phyloP scores from a whole-genome alignment of 2,797 vertebrate species.

The Scolopax rusticola region DNA sequence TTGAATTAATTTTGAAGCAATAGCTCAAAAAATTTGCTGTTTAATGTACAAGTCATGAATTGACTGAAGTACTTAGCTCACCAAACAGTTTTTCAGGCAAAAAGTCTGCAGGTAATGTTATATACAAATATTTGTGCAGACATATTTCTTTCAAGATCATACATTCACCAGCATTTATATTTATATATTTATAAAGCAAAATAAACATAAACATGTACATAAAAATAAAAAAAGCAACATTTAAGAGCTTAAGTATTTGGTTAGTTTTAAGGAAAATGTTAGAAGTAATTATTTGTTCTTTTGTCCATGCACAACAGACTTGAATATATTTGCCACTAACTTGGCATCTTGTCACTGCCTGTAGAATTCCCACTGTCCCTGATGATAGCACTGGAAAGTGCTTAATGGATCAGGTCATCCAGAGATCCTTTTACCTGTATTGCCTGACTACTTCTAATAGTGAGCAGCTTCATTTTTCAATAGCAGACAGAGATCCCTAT shows the following conservation, averaged over 20 bases:
- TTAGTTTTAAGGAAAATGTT: background rate
- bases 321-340: background rate
- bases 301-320: background rate
- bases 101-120: background rate
- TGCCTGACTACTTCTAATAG: background rate
- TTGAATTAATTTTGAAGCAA: background rate
- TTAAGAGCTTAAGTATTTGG: background rate
- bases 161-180: background rate
- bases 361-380: background rate
- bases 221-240: background rate
- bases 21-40: background rate
- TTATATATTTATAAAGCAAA: background rate
- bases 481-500: background rate
- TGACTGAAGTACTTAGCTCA: background rate
- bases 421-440: background rate
- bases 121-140: background rate
- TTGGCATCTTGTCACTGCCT: background rate
- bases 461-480: background rate
- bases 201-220: background rate
- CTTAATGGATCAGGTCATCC: background rate
- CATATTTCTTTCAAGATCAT: background rate
- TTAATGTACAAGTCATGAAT: background rate
- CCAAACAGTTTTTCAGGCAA: background rate
- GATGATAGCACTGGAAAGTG: background rate
- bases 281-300: background rate